These are phyloP conservation scores for Polyergus mexicanus DNA, from an alignment of 1,140 invertebrate genomes.

Conservation along the genomic window DNA sequence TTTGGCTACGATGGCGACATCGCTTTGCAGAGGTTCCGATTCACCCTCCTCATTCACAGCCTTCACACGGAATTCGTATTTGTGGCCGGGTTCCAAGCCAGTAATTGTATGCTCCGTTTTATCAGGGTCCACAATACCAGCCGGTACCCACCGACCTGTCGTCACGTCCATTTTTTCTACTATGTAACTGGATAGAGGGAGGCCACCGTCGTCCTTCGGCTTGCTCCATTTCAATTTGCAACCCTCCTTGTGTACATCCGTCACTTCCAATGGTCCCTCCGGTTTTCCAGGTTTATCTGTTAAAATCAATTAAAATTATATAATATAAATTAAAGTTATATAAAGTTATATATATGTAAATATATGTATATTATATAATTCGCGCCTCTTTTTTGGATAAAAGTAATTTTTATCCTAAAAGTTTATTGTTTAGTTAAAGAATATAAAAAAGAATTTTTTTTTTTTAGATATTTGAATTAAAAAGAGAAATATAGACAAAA, in stretches of 20 bases:
- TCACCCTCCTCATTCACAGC: constrained; percentile 98
- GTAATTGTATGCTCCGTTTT: constrained; percentile 95
- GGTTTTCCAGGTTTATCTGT: constrained; percentile 97
- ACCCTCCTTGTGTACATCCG: constrained; percentile 97
- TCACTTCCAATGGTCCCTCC: constrained; percentile 97
- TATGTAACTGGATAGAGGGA: constrained; percentile 95
- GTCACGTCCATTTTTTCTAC: constrained; percentile 97
- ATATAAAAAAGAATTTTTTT: background rate
- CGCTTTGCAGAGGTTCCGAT: constrained; percentile 96
- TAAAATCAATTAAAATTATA: constrained; percentile 20
- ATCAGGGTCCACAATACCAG: constrained; percentile 94
- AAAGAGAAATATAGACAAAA: background rate
- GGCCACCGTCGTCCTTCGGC: constrained; percentile 97
- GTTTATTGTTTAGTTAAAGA: constrained; percentile 1
- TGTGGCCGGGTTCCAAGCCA: constrained; percentile 96
- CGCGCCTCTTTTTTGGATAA: background rate
- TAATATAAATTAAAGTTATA: background rate
- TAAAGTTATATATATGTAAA: background rate
- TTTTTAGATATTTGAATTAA: background rate
- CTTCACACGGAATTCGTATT: constrained; percentile 98
- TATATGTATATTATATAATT: background rate
- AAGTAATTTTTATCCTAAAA: background rate
- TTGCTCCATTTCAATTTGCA: constrained; percentile 98
- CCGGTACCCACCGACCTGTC: constrained; percentile 95
- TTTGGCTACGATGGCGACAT: constrained; percentile 95